Base-by-base conservation (phyloP, 2,797 vertebrate species). In the Bryconaethiops microstoma region DNA sequence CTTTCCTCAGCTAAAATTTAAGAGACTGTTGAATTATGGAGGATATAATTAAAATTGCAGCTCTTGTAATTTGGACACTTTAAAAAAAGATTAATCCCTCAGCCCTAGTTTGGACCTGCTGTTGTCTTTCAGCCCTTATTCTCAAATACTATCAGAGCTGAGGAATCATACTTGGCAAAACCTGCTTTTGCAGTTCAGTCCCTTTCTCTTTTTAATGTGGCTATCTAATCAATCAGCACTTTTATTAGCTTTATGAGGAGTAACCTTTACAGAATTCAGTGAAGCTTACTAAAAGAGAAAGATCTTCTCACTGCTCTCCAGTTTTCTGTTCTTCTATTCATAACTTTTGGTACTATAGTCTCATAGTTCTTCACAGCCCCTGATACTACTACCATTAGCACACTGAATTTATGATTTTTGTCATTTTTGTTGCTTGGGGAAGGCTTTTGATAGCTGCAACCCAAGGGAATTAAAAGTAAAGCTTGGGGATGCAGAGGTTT, bases 181-280 rank as follows among this genome's bases (percentile, higher is more conserved):
- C 77, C 85, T 89, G 86, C 87, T 90, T 87, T 88, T 82, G 64
- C 88, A 82, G 79, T 89, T 85, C 83, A 85, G 85, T 62, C 87
- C 82, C 50, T 80, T 87, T 88, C 80, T 80, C 83, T 88, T 86
- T 92, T 10, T 90, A 91, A 91, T 90, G 88, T 79, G 77, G 87
- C 85, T 84, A 83, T 89, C 87, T 90, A 87, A 92, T 93, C 90
- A 92, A 90, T 92, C 90, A 89, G 90, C 88, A 84, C 72, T 92
- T 92, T 89, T 86, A 86, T 84, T 69, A 68, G 69, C 86, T 92
- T 91, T 92, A 90, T 78, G 87, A 86, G 86, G 60, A 82, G 76
- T 64, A 67, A 83, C 77, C 69, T 84, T 82, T 77, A 90, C 84
- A 79, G 86, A 80, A 83, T 83, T 86, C 88, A 88, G 78, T 82